Base-by-base conservation (phyloP, 2,113 vertebrate species). In the Malurus alboscapulatus region DNA sequence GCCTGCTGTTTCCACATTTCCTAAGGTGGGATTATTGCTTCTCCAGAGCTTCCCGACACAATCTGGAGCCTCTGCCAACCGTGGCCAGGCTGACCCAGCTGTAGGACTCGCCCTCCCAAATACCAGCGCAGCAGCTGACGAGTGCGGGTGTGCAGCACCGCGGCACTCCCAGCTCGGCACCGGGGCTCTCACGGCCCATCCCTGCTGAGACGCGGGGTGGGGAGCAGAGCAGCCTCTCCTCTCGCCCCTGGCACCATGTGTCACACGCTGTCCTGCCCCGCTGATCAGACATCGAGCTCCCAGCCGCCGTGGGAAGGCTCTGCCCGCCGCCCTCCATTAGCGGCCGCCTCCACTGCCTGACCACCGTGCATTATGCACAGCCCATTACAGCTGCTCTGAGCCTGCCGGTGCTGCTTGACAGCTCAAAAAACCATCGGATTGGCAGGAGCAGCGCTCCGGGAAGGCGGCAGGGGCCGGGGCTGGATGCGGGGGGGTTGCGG, bases 121-220 rank as follows among this genome's bases (percentile, higher is more conserved):
- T 24, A 5, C 66, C 8, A 0, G 0, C 2, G 27, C 38, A 12
- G 9, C 68, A 45, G 59, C 36, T 16, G 32, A 0, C 9, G 0
- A 5, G 19, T 9, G 40, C 4, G 57, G 65, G 32, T 16, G 65
- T 44, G 93, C 2, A 6, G 45, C 66, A 5, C 45, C 2, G 7
- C 2, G 65, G 24, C 65, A 14, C 72, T 62, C 72, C 76, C 25
- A 6, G 72, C 76, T 30, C 2, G 2, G 14, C 48, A 1, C 26
- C 1, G 51, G 45, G 47, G 42, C 57, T 86, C 54, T 59, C 63
- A 34, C 11, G 26, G 84, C 88, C 50, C 5, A 81, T 9, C 82
- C 86, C 93, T 3, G 38, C 81, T 77, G 45, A 4, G 27, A 36
- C 3, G 1, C 3, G 14, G 87, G 73, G 59, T 21, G 81, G 55